Conservation (phyloP, 2,888 invertebrate species). For the Rhingia campestris region DNA sequence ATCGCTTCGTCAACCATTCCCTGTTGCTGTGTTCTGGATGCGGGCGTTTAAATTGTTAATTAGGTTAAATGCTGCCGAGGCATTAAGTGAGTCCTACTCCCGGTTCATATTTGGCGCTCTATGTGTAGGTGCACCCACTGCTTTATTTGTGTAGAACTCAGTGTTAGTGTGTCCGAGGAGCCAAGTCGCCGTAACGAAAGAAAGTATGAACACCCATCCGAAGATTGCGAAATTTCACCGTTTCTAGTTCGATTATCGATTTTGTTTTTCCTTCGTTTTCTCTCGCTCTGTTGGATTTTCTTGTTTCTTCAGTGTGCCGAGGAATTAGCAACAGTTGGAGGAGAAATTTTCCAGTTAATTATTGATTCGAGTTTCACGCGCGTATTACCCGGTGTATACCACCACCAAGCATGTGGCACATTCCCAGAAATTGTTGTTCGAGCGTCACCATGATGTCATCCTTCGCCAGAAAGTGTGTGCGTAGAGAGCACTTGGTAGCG, state of each 20-base stretch:
- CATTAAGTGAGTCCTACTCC: constrained; percentile 58
- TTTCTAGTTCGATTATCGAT: constrained; percentile 50
- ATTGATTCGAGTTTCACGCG: constrained; percentile 62
- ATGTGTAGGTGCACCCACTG: constrained; percentile 40
- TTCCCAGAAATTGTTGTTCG: constrained; percentile 9
- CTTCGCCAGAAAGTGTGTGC: neutral
- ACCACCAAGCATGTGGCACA: constrained; percentile 22
- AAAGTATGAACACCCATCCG: constrained; percentile 39
- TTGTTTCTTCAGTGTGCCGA: constrained; percentile 38
- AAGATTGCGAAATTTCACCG: constrained; percentile 60
- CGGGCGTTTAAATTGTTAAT: constrained; percentile 69
- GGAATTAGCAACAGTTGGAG: constrained; percentile 71
- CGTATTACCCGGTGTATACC: constrained; percentile 20
- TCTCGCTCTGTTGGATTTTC: constrained; percentile 27
- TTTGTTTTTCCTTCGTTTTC: constrained; percentile 3
- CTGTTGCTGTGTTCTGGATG: constrained; percentile 47
- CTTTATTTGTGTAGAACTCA: neutral
- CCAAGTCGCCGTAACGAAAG: constrained; percentile 36
- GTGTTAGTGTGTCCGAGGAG: constrained; percentile 4
- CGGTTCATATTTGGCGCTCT: constrained; percentile 51
- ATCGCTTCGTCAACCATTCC: constrained; percentile 20
- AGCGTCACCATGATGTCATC: constrained; percentile 54
- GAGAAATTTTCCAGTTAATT: constrained; percentile 49
- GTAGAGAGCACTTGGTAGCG: constrained; percentile 6
- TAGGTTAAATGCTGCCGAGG: constrained; percentile 58